Evolutionary conservation across 2,113 vertebrate genomes (phyloP).

Genomic region (Protobothrops flavoviridis): DNA sequence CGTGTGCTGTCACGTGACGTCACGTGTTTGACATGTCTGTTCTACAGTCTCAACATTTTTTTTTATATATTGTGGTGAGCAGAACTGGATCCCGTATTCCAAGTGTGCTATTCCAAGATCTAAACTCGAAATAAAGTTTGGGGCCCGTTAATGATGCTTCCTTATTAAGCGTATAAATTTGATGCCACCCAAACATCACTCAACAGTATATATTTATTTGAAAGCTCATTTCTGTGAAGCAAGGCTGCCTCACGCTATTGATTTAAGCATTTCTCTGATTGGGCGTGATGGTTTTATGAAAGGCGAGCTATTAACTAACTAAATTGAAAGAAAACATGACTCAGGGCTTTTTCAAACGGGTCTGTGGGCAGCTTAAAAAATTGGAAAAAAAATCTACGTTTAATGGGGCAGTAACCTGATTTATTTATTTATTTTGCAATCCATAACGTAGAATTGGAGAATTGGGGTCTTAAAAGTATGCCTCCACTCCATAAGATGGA

Average conservation of each 20-base stretch:
- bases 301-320: slow-evolving; percentile 78
- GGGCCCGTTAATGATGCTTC: slow-evolving; percentile 76
- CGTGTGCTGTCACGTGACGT: too few relatives aligned
- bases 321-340: slow-evolving; percentile 79
- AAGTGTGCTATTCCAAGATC: slow-evolving; percentile 45
- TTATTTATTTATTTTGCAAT: slow-evolving; percentile 59
- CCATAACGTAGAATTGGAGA: slow-evolving; percentile 36
- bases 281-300: slow-evolving; percentile 78
- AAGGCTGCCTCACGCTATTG: slow-evolving; percentile 76
- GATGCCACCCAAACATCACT: slow-evolving; percentile 66
- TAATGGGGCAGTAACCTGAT: slow-evolving; percentile 47
- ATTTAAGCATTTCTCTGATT: slow-evolving; percentile 77
- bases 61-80: too few relatives aligned
- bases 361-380: slow-evolving; percentile 61
- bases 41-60: too few relatives aligned
- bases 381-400: slow-evolving; percentile 60
- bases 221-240: slow-evolving; percentile 74
- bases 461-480: background rate
- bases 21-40: too few relatives aligned
- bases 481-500: slow-evolving; percentile 46
- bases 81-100: background rate
- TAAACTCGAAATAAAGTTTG: slow-evolving; percentile 70
- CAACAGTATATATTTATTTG: slow-evolving; percentile 77
- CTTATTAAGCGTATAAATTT: slow-evolving; percentile 80
- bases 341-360: slow-evolving; percentile 68